phyloP scores from a whole-genome alignment of 1,140 invertebrate species.

The Drosophila albomicans region DNA sequence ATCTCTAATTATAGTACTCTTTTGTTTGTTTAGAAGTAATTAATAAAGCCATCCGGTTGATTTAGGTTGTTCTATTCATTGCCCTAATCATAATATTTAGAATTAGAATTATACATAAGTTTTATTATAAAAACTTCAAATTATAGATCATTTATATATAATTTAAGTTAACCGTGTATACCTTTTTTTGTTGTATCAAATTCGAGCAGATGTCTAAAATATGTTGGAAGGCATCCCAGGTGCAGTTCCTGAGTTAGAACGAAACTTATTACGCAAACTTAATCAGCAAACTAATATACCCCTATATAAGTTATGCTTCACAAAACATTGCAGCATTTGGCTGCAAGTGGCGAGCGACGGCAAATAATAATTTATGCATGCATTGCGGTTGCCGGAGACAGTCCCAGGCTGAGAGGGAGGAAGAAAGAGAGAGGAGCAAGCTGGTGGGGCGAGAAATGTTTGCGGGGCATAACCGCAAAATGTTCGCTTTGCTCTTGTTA shows the following conservation, averaged over 20 bases:
- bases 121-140: no score
- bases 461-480: conserved; percentile 72
- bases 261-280: background rate
- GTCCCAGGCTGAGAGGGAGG: background rate
- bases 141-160: no score
- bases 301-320: background rate
- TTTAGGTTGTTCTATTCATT: no score
- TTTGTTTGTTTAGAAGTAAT: no score
- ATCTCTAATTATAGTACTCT: no score
- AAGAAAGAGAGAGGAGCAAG: background rate
- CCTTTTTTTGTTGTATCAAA: no score
- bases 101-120: no score
- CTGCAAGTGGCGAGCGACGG: conserved; percentile 71
- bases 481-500: conserved; percentile 57
- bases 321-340: conserved; percentile 71
- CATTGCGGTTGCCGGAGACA: conserved; percentile 71
- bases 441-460: conserved; percentile 29
- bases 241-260: background rate
- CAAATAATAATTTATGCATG: conserved; percentile 83
- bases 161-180: no score
- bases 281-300: conserved; percentile 13
- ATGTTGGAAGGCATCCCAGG: no score
- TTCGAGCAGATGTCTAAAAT: no score
- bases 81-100: no score
- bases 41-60: no score